A percentile compares a stretch with the other conserved stretches of the same genome.
These are phyloP conservation scores for Callionymus lyra DNA, from an alignment of 2,113 vertebrate genomes.

Conservation along the genomic window DNA sequence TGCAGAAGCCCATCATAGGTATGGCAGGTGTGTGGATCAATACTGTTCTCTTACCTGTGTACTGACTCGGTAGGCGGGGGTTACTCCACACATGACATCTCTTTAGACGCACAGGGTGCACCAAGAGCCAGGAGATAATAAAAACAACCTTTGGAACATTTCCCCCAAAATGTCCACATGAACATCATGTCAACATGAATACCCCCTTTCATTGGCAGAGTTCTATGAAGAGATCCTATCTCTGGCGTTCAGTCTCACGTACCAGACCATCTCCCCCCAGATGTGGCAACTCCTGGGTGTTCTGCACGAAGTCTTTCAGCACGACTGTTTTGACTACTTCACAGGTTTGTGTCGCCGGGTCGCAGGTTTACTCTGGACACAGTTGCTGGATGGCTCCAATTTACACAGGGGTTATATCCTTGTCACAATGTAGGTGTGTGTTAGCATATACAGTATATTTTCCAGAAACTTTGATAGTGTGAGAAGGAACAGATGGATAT, in stretches of 20 bases:
- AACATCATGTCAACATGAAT: not conserved
- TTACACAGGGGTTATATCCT: too few relatives aligned
- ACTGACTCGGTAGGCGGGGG: too few relatives aligned
- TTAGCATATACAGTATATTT: too few relatives aligned
- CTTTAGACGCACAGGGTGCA: too few relatives aligned
- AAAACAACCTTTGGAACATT: too few relatives aligned
- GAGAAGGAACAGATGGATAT: too few relatives aligned
- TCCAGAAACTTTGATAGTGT: too few relatives aligned
- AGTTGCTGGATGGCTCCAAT: too few relatives aligned
- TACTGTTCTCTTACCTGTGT: not conserved
- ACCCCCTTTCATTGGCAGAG: slow-evolving; percentile 61
- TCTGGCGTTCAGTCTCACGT: slow-evolving; percentile 88
- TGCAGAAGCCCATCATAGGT: slow-evolving; percentile 97
- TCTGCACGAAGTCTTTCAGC: slow-evolving; percentile 89
- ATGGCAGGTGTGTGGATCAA: slow-evolving; percentile 67
- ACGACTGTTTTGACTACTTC: slow-evolving; percentile 93
- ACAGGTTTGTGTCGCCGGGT: slow-evolving; percentile 68
- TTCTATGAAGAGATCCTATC: slow-evolving; percentile 98
- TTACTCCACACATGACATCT: too few relatives aligned
- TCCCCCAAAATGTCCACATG: too few relatives aligned
- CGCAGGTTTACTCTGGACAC: not conserved
- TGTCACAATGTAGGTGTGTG: too few relatives aligned
- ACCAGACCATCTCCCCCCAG: slow-evolving; percentile 86
- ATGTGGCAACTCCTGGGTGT: slow-evolving; percentile 96
- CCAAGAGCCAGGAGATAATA: too few relatives aligned